Evolutionary conservation across 92 coral and sea anemone species (phyloP).

Genomic region (Metridium senile): DNA sequence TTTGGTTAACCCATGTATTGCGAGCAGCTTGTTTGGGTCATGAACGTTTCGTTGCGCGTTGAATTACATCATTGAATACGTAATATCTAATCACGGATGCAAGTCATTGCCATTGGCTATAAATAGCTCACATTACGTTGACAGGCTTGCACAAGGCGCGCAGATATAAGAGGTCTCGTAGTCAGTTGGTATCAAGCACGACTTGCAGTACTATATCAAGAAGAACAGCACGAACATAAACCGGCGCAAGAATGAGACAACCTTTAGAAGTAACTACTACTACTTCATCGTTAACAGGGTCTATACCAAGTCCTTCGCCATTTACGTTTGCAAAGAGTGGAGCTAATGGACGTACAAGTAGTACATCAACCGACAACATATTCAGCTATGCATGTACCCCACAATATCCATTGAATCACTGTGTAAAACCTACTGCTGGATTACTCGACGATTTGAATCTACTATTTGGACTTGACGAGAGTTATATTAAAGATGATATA

Average conservation of each 20-base stretch:
- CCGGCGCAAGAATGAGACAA: background rate
- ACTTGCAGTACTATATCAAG: background rate
- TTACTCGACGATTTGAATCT: constrained; percentile 28
- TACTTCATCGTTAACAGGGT: constrained; percentile 16
- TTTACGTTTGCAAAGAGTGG: constrained; percentile 25
- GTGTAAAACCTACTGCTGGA: constrained; percentile 35
- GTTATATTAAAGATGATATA: constrained; percentile 62
- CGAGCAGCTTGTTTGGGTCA: no score
- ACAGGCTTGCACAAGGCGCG: background rate
- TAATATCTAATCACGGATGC: constrained; percentile 25
- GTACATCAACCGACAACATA: constrained; percentile 5
- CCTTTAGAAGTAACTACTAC: constrained; percentile 28
- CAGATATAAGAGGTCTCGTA: constrained; percentile 5
- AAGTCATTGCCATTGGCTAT: constrained; percentile 19
- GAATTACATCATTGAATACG: constrained; percentile 12
- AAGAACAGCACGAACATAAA: background rate
- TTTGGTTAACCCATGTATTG: no score
- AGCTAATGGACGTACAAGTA: background rate
- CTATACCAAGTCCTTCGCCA: constrained; percentile 33
- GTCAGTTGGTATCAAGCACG: background rate
- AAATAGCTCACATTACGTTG: constrained; percentile 20
- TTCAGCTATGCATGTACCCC: constrained; percentile 9
- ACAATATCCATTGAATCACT: constrained; percentile 24
- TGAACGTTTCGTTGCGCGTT: constrained; percentile 3
- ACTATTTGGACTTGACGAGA: constrained; percentile 42